A percentile compares a stretch with the other conserved stretches of the same genome.
These are phyloP conservation scores for Cetoscarus ocellatus DNA, from an alignment of 2,797 vertebrate species.

Conservation along the genomic window DNA sequence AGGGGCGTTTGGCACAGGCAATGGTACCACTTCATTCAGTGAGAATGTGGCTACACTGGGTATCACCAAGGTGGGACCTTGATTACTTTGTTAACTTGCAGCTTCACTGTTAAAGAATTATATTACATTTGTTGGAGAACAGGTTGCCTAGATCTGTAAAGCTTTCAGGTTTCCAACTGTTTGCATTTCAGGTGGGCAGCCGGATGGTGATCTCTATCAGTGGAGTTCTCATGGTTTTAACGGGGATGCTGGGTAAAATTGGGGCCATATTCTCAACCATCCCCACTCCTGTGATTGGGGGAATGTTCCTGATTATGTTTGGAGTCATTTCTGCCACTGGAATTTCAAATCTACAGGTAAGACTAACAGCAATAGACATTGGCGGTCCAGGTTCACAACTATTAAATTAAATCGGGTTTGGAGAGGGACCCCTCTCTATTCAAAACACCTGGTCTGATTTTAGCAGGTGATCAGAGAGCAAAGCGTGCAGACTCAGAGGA, in stretches of 20 bases:
- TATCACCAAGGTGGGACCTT: constrained; percentile 90
- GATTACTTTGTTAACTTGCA: background rate
- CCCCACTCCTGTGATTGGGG: constrained; percentile 91
- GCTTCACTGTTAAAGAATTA: background rate
- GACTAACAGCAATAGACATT: background rate
- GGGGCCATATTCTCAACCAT: constrained; percentile 93
- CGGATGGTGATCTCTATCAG: constrained; percentile 88
- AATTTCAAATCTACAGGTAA: constrained; percentile 93
- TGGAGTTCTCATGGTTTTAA: constrained; percentile 88
- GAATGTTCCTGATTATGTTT: constrained; percentile 95
- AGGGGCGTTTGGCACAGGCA: constrained; percentile 93
- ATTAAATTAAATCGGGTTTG: no score
- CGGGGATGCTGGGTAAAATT: constrained; percentile 91
- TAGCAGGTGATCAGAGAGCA: no score
- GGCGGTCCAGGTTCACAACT: no score
- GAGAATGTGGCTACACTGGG: constrained; percentile 94
- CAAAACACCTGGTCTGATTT: no score
- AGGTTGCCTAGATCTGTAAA: background rate
- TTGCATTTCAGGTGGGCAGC: constrained; percentile 89
- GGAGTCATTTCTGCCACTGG: constrained; percentile 92
- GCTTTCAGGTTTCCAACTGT: background rate
- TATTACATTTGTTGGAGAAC: background rate
- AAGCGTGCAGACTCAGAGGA: no score
- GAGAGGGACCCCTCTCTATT: no score
- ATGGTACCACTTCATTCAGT: constrained; percentile 94